Evolutionary conservation across 2,113 vertebrate genomes (phyloP).

Genomic region (Vulpes ferrilata): DNA sequence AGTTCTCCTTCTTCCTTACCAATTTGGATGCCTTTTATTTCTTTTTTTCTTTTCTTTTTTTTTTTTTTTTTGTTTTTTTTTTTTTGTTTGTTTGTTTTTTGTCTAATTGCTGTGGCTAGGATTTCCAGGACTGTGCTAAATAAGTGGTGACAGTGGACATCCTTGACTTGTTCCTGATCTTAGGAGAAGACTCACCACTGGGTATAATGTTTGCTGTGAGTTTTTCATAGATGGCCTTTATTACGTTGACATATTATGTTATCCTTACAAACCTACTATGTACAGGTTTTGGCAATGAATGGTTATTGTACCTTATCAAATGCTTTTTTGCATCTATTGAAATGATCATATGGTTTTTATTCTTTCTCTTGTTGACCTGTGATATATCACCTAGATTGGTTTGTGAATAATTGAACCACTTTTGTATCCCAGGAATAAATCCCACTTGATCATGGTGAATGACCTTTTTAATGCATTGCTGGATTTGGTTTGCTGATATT

Average conservation of each 20-base stretch:
- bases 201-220: not conserved
- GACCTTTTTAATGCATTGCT: not conserved
- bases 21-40: not conserved
- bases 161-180: not conserved
- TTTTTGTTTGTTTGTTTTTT: not conserved
- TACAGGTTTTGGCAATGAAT: not conserved
- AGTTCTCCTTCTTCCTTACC: not conserved
- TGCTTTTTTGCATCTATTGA: not conserved
- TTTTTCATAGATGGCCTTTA: not conserved
- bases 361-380: not conserved
- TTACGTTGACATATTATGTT: not conserved
- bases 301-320: not conserved
- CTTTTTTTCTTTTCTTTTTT: not conserved
- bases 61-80: not conserved
- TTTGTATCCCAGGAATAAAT: not conserved
- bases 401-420: not conserved
- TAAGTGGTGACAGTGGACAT: not conserved
- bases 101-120: not conserved
- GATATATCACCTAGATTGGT: not conserved
- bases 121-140: not conserved
- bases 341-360: not conserved
- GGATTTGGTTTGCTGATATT: not conserved
- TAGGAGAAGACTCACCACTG: not conserved
- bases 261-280: not conserved
- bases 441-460: not conserved